Evolutionary conservation across 2,888 invertebrate genomes (phyloP).

Genomic region (Campoletis raptor): DNA sequence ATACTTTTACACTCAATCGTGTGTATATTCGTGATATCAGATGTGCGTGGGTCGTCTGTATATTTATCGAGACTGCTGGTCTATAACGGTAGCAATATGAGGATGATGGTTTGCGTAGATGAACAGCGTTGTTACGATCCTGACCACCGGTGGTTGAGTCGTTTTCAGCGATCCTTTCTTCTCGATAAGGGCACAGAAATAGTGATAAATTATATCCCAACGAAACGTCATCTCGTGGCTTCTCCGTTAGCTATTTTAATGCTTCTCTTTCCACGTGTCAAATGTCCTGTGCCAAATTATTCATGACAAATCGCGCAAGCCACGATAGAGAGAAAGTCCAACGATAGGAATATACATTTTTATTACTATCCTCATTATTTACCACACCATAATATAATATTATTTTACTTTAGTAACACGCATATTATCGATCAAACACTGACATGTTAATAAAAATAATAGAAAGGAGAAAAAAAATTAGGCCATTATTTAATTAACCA

Average conservation of each 20-base stretch:
- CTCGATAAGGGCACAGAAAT: slow-evolving; percentile 48
- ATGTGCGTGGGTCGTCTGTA: slow-evolving; percentile 34
- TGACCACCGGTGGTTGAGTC: slow-evolving; percentile 27
- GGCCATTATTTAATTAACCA: neutral
- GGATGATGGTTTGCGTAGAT: slow-evolving; percentile 23
- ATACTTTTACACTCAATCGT: neutral
- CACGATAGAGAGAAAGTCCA: neutral
- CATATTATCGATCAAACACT: neutral
- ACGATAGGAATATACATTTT: neutral
- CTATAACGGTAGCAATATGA: slow-evolving; percentile 26
- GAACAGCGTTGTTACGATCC: slow-evolving; percentile 34
- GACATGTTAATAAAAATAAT: neutral
- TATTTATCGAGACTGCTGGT: slow-evolving; percentile 24
- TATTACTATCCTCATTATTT: neutral
- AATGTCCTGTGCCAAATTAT: neutral
- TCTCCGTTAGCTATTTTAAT: slow-evolving; percentile 18
- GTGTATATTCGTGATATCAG: slow-evolving; percentile 18
- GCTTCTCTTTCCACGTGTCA: neutral
- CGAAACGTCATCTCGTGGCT: slow-evolving; percentile 27
- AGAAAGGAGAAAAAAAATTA: neutral
- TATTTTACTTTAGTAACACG: neutral
- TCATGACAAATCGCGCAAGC: neutral
- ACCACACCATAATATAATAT: neutral
- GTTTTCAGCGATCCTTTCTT: slow-evolving; percentile 33
- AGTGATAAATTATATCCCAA: slow-evolving; percentile 42